These are phyloP conservation scores for Acanthurus tractus DNA, from an alignment of 2,797 vertebrate species.

Conservation along the genomic window DNA sequence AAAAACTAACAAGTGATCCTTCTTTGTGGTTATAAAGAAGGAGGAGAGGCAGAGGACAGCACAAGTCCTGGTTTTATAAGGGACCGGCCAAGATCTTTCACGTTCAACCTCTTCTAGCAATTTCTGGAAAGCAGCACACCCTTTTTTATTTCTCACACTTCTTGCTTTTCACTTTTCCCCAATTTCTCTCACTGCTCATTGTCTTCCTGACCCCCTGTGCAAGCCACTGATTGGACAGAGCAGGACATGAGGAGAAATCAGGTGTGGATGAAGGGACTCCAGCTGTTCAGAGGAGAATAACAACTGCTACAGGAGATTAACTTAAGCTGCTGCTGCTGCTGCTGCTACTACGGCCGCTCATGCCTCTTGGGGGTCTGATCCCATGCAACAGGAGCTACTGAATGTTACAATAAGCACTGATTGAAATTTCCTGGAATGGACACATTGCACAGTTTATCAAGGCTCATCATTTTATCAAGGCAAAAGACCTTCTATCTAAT, in stretches of 20 bases:
- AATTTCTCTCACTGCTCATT: not conserved
- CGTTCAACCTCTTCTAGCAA: constrained; percentile 4
- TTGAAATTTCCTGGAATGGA: not conserved
- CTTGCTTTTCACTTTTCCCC: constrained; percentile 48
- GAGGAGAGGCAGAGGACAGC: not conserved
- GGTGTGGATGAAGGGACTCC: constrained; percentile 65
- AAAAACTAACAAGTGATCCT: not conserved
- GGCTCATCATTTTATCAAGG: not conserved
- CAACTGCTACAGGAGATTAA: constrained; percentile 74
- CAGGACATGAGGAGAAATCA: constrained; percentile 40
- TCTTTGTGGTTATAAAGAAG: not conserved
- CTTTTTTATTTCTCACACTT: constrained; percentile 42
- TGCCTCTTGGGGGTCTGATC: constrained; percentile 56
- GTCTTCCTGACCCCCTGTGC: constrained; percentile 48
- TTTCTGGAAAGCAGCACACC: constrained; percentile 61
- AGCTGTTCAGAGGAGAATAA: constrained; percentile 71
- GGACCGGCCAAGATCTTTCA: not conserved
- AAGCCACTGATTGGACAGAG: constrained; percentile 64
- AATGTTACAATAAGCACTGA: constrained; percentile 31
- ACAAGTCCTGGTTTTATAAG: constrained; percentile 57
- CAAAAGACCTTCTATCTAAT: not conserved
- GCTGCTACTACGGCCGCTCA: constrained; percentile 11
- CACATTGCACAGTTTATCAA: not conserved
- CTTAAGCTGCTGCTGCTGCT: constrained; percentile 50
- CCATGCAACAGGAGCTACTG: constrained; percentile 39